These are phyloP conservation scores for Tipula unca DNA, from an alignment of 2,888 invertebrate species.

Conservation along the genomic window DNA sequence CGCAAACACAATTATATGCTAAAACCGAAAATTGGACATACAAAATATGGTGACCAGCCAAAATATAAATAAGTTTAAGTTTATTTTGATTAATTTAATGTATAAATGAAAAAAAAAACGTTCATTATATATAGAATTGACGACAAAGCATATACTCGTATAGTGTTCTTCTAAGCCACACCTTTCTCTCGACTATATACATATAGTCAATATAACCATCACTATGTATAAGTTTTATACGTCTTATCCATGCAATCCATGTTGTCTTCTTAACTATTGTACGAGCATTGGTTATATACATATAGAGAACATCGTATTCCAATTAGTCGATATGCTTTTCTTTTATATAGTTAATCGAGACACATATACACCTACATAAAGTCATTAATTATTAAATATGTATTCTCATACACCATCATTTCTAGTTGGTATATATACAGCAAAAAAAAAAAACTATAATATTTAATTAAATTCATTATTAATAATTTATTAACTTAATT, in stretches of 20 bases:
- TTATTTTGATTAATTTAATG: neutral
- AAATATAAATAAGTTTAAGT: too few species aligned
- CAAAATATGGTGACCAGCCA: too few species aligned
- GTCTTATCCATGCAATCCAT: neutral
- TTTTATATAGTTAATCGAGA: neutral
- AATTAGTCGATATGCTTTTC: neutral
- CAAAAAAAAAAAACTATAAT: neutral
- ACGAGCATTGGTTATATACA: neutral
- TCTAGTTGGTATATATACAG: neutral
- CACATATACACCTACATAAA: neutral
- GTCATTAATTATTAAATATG: neutral
- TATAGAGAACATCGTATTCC: neutral
- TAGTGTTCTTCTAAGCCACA: neutral
- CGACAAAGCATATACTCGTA: neutral
- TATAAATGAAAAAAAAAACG: neutral
- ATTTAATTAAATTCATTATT: neutral
- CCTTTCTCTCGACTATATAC: neutral
- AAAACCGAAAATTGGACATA: too few species aligned
- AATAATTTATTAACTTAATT: neutral
- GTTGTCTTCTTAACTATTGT: neutral
- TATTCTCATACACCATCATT: too few species aligned
- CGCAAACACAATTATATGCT: too few species aligned
- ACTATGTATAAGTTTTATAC: neutral
- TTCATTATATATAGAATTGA: too few species aligned
- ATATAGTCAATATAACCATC: neutral